Evolutionary conservation across 2,797 vertebrate genomes (phyloP).

Genomic region (Buphagus erythrorhynchus): DNA sequence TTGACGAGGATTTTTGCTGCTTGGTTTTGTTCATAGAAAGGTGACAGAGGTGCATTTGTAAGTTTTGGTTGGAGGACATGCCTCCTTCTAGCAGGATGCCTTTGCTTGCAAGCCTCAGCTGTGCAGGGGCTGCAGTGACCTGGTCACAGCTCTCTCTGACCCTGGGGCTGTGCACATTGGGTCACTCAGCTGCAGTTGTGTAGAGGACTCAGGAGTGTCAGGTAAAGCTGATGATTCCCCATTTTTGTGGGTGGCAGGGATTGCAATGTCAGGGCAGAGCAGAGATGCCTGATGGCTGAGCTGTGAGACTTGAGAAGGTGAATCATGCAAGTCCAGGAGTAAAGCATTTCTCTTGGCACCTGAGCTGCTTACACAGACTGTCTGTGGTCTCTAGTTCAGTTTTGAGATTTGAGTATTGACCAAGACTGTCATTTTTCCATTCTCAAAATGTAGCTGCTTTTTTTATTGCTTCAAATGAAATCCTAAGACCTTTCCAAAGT

Average conservation of each 20-base stretch:
- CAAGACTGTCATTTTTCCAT: neutral
- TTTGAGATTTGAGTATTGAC: neutral
- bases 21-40: neutral
- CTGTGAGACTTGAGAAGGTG: neutral
- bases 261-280: neutral
- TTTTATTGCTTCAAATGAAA: neutral
- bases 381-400: neutral
- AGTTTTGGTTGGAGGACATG: neutral
- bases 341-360: accelerated
- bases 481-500: neutral
- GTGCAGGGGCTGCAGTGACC: neutral
- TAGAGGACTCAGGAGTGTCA: neutral
- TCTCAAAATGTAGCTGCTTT: neutral
- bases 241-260: neutral
- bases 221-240: neutral
- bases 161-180: neutral
- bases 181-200: neutral
- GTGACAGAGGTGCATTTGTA: neutral
- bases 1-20: neutral
- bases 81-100: neutral
- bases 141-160: neutral
- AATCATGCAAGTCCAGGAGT: neutral
- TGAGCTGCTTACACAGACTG: neutral
- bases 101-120: neutral
- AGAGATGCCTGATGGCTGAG: neutral